These are phyloP conservation scores for Neodiprion lecontei DNA, from an alignment of 1,140 invertebrate genomes.

Conservation along the genomic window DNA sequence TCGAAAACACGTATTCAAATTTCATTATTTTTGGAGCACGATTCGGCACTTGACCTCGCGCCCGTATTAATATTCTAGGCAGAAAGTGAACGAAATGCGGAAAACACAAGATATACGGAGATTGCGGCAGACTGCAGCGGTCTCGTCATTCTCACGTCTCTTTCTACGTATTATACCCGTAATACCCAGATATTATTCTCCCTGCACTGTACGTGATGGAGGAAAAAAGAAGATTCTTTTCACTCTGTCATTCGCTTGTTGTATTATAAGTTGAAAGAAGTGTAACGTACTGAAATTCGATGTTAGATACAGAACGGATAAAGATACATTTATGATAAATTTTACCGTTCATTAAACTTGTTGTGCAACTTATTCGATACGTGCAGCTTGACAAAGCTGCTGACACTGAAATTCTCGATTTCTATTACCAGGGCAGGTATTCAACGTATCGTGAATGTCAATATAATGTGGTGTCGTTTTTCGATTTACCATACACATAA, in stretches of 20 bases:
- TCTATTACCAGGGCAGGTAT: neutral
- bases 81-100: neutral
- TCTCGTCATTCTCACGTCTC: neutral
- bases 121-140: too few relatives aligned
- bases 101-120: neutral
- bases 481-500: neutral
- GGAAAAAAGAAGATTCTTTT: neutral
- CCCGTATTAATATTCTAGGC: conserved; percentile 2
- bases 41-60: conserved; percentile 4
- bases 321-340: neutral
- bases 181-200: neutral
- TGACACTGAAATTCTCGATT: too few relatives aligned
- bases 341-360: neutral
- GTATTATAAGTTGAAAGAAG: neutral
- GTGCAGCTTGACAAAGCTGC: too few relatives aligned
- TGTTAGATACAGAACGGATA: neutral
- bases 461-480: too few relatives aligned
- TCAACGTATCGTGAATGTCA: neutral
- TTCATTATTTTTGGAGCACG: conserved; percentile 7
- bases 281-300: neutral
- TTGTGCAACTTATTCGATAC: too few relatives aligned
- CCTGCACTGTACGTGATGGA: neutral
- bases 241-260: neutral
- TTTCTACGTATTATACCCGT: neutral
- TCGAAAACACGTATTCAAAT: conserved; percentile 1